These are phyloP conservation scores for Drosophila orosa DNA, from an alignment of 1,140 invertebrate species.

Conservation along the genomic window DNA sequence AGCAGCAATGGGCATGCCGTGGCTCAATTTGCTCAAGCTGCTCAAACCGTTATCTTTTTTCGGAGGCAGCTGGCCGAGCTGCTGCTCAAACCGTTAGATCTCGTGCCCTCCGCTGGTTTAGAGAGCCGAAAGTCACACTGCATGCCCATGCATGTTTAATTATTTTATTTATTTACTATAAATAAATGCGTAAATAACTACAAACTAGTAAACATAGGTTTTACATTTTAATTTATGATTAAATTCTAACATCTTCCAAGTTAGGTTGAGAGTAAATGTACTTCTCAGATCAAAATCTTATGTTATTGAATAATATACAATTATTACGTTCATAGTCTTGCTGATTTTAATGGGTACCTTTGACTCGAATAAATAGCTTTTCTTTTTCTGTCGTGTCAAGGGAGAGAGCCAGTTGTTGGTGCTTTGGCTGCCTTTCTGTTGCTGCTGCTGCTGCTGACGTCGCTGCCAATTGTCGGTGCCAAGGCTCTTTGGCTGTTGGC, in stretches of 20 bases:
- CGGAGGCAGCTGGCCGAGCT: no score
- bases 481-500: slow-evolving; percentile 70
- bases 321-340: background rate
- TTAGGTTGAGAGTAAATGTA: background rate
- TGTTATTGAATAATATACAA: background rate
- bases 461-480: slow-evolving; percentile 71
- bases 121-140: no score
- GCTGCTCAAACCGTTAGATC: no score
- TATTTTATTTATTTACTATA: no score
- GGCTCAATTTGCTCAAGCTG: no score
- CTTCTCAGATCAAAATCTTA: background rate
- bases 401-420: slow-evolving; percentile 40
- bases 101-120: no score
- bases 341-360: slow-evolving; percentile 4
- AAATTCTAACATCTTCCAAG: background rate
- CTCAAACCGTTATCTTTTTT: no score
- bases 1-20: no score
- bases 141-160: no score
- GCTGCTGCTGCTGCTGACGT: slow-evolving; percentile 40
- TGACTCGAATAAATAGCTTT: background rate
- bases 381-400: slow-evolving; percentile 10
- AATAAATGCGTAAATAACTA: no score
- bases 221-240: background rate
- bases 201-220: no score
- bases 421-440: slow-evolving; percentile 30